Evolutionary conservation across 2,113 vertebrate species (phyloP).

Genomic region (Trogon melanurus): DNA sequence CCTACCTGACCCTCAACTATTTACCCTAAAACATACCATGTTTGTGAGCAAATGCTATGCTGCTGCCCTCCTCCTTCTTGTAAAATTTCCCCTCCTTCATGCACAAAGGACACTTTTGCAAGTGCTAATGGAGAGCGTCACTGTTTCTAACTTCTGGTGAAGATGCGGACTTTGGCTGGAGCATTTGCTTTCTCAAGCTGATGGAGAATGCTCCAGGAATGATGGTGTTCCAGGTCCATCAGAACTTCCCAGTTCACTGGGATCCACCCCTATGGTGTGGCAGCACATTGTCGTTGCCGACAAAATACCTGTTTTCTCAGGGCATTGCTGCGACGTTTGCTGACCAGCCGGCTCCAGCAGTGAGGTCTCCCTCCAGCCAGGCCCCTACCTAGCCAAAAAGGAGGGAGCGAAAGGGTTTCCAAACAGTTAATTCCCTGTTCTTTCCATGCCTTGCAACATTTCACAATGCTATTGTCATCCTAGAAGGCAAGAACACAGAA

Average conservation of each 20-base stretch:
- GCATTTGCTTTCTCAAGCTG: neutral
- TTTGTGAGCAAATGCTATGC: neutral
- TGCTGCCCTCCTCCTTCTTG: neutral
- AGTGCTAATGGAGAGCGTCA: neutral
- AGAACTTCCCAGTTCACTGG: neutral
- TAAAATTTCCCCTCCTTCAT: neutral
- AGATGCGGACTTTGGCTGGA: neutral
- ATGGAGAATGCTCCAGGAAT: rapidly evolving
- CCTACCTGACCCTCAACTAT: neutral
- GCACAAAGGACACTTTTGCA: neutral
- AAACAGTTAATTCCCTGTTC: slow-evolving; percentile 10
- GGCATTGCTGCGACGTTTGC: rapidly evolving
- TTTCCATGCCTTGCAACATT: slow-evolving; percentile 13
- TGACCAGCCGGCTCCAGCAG: neutral
- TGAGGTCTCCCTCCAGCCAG: neutral
- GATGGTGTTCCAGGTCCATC: neutral
- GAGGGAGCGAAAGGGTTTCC: neutral
- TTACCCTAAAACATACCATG: neutral
- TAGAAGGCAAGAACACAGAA: slow-evolving; percentile 39
- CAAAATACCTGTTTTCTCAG: neutral
- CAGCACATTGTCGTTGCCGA: neutral
- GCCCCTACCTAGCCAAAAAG: neutral
- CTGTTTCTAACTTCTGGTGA: neutral
- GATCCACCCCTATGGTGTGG: neutral
- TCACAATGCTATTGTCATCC: slow-evolving; percentile 41